phyloP scores from a whole-genome alignment of 2,888 invertebrate species.

The Ophraella communa region DNA sequence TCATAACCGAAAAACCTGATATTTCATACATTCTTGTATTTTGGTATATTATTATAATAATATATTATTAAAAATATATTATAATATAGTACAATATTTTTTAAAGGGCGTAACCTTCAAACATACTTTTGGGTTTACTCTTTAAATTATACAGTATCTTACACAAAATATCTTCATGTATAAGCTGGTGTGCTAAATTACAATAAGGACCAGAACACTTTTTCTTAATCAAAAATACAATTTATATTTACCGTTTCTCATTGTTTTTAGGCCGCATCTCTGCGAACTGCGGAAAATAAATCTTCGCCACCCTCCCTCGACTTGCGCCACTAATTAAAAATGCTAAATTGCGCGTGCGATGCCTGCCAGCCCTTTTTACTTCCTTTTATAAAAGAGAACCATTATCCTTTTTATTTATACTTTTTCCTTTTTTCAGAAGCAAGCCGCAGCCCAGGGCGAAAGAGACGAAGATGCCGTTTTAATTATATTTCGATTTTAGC shows the following conservation, averaged over 20 bases:
- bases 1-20: too few relatives aligned
- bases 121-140: not conserved
- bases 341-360: slow-evolving; percentile 59
- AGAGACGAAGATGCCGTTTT: slow-evolving; percentile 23
- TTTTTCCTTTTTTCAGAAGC: slow-evolving; percentile 29
- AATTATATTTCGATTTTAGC: slow-evolving; percentile 29
- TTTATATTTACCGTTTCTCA: slow-evolving; percentile 35
- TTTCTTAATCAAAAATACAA: slow-evolving; percentile 33
- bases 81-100: too few relatives aligned
- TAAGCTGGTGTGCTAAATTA: slow-evolving; percentile 1
- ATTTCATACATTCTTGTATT: too few relatives aligned
- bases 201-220: slow-evolving; percentile 16
- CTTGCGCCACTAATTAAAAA: slow-evolving; percentile 56
- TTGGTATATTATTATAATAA: too few relatives aligned
- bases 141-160: not conserved
- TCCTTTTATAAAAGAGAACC: slow-evolving; percentile 35
- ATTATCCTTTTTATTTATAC: slow-evolving; percentile 36
- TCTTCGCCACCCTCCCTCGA: slow-evolving; percentile 49
- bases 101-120: not conserved
- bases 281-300: slow-evolving; percentile 52
- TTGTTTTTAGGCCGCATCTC: slow-evolving; percentile 36
- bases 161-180: not conserved
- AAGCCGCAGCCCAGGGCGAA: slow-evolving; percentile 10
- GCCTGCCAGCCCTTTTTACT: slow-evolving; percentile 47
- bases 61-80: too few relatives aligned